Conservation (phyloP, 2,113 vertebrate species). For the Cynopterus brachyotis region DNA sequence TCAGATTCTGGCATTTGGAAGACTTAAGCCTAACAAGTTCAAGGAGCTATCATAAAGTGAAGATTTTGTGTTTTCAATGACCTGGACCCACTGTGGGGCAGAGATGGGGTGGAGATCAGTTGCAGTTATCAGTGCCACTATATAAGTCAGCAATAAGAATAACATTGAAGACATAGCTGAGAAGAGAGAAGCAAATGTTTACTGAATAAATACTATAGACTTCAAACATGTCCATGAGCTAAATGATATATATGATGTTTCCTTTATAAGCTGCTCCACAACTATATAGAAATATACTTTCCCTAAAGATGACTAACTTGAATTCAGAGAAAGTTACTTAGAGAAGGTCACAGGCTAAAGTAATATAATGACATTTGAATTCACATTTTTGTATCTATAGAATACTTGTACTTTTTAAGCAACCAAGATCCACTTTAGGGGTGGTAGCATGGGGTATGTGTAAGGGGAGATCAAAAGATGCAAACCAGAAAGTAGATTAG, state of each 20-base stretch:
- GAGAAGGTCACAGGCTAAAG: neutral
- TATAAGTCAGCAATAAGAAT: neutral
- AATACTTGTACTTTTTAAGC: neutral
- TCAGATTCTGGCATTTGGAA: neutral
- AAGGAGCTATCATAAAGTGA: neutral
- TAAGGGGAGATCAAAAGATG: neutral
- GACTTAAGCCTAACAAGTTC: neutral
- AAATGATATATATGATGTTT: neutral
- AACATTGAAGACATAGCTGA: neutral
- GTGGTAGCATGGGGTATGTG: accelerated
- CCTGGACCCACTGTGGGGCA: neutral
- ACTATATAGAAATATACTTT: neutral
- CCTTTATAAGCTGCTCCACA: neutral
- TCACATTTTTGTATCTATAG: neutral
- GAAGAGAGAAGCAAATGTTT: neutral
- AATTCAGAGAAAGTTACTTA: neutral
- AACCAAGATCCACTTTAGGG: neutral
- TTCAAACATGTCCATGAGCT: neutral
- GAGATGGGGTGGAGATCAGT: neutral
- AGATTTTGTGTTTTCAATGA: neutral
- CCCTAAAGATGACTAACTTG: neutral
- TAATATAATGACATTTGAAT: neutral
- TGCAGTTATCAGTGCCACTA: neutral
- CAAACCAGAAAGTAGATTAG: neutral
- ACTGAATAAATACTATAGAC: neutral